Percentiles rank a stretch among this genome's conserved stretches.
Conservation (phyloP, 2,113 vertebrate genomes). For the Panthera leo region DNA sequence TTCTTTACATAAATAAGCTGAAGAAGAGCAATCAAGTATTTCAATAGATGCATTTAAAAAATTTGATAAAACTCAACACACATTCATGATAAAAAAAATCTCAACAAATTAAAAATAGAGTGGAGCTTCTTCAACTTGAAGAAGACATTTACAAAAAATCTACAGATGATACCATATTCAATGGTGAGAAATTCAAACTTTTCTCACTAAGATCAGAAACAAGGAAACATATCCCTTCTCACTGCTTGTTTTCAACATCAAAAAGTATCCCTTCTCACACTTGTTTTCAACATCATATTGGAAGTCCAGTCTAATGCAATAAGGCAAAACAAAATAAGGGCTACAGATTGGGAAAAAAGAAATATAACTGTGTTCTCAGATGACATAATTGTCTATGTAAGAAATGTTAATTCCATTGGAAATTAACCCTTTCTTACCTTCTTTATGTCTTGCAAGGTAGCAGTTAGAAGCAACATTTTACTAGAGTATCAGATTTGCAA, state of each 20-base stretch:
- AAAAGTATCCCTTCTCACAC: not conserved
- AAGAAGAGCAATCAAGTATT: not conserved
- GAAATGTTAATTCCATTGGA: not conserved
- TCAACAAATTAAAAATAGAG: not conserved
- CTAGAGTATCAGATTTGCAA: not conserved
- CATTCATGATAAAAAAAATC: not conserved
- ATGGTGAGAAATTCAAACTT: not conserved
- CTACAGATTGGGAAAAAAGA: not conserved
- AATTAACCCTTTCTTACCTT: not conserved
- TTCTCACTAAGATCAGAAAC: not conserved
- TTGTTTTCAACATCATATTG: not conserved
- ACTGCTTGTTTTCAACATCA: not conserved
- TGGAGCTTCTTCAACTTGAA: not conserved
- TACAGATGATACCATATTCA: not conserved
- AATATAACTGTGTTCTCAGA: not conserved
- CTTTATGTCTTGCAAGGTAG: not conserved
- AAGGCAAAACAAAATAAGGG: not conserved
- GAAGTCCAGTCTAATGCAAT: not conserved
- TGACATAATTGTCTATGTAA: not conserved
- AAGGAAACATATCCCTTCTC: not conserved
- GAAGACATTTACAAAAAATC: not conserved
- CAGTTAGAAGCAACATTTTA: not conserved
- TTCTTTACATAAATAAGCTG: not conserved
- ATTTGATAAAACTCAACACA: not conserved
- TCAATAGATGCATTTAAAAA: not conserved